phyloP scores from a whole-genome alignment of 2,888 invertebrate genomes.

The Stenodema calcarata region DNA sequence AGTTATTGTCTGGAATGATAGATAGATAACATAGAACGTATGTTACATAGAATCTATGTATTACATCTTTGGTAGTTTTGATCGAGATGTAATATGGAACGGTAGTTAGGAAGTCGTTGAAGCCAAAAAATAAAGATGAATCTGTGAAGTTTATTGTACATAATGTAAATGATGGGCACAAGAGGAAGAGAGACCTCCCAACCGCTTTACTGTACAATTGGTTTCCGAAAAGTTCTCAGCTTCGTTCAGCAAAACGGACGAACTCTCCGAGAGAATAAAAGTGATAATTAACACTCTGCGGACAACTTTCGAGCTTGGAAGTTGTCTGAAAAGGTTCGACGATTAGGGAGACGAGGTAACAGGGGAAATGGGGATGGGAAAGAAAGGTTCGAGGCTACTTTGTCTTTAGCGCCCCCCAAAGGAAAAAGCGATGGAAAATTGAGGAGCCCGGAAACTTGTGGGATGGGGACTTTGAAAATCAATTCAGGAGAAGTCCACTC shows the following conservation, averaged over 20 bases:
- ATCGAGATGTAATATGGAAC: too few species aligned
- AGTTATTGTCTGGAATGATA: too few species aligned
- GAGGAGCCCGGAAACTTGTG: neutral
- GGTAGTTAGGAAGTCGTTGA: too few species aligned
- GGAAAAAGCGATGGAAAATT: neutral
- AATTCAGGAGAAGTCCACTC: neutral
- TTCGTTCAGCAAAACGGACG: neutral
- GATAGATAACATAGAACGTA: too few species aligned
- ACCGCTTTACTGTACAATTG: neutral
- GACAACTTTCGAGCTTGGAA: neutral
- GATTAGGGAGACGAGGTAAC: neutral
- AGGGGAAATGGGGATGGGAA: neutral
- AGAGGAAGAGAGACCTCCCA: neutral
- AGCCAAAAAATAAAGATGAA: too few species aligned
- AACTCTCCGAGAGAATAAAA: neutral
- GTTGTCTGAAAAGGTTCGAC: neutral
- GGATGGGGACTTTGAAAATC: neutral
- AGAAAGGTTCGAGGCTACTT: neutral
- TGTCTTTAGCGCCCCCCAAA: neutral
- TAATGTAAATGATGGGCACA: neutral
- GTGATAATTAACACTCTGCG: neutral
- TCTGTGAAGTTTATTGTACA: neutral
- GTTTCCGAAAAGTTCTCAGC: neutral
- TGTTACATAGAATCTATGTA: too few species aligned
- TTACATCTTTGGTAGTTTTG: too few species aligned